Conservation (phyloP, 2,888 invertebrate species). For the Trachelus stipa region DNA sequence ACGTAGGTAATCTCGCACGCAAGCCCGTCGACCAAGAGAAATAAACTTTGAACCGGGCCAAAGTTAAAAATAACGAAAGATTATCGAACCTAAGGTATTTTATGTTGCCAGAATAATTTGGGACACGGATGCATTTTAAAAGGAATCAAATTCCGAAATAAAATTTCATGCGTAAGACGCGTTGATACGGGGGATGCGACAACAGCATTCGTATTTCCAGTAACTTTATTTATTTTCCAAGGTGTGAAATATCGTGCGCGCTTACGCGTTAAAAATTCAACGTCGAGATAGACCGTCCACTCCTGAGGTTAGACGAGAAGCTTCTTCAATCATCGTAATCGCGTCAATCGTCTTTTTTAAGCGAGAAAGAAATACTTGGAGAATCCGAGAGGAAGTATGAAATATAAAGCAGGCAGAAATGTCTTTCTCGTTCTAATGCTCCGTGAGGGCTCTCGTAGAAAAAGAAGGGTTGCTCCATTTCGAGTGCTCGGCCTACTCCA, state of each 20-base stretch:
- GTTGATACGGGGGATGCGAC: not conserved
- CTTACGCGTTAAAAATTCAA: not conserved
- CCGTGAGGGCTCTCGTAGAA: not conserved
- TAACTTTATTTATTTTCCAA: not conserved
- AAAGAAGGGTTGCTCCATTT: not conserved
- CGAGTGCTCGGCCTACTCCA: not conserved
- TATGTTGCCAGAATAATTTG: not conserved
- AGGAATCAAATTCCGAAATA: not conserved
- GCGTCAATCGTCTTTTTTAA: not conserved
- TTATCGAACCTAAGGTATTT: not conserved
- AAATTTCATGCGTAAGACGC: not conserved
- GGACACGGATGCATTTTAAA: not conserved
- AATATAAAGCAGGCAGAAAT: not conserved
- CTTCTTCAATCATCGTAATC: not conserved
- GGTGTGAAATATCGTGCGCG: not conserved
- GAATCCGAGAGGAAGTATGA: not conserved
- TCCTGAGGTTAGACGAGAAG: not conserved
- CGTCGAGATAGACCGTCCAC: no score
- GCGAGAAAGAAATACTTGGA: not conserved
- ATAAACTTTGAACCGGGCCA: slow-evolving; percentile 4
- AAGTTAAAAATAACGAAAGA: slow-evolving; percentile 1
- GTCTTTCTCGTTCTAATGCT: not conserved
- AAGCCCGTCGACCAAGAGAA: slow-evolving; percentile 2
- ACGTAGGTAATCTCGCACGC: not conserved
- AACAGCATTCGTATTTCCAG: not conserved